These are phyloP conservation scores for Lithobates sylvaticus DNA, from an alignment of 2,797 vertebrate genomes.

Conservation along the genomic window DNA sequence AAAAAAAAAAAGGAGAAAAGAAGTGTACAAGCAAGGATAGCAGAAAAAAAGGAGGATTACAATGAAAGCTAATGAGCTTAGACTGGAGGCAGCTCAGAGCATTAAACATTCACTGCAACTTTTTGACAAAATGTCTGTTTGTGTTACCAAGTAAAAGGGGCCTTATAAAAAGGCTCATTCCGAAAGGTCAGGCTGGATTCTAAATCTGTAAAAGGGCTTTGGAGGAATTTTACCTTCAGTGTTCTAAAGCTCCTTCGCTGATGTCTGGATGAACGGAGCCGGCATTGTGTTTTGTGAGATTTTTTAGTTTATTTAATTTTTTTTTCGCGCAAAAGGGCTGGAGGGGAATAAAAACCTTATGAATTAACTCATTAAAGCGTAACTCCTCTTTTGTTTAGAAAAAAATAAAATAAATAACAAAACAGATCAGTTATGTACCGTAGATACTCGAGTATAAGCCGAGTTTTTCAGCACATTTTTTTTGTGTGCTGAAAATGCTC, in stretches of 20 bases:
- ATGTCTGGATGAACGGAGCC: background rate
- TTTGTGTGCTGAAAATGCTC: too few relatives aligned
- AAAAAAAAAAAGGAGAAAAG: background rate
- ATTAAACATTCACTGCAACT: slow-evolving; percentile 48
- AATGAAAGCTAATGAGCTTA: slow-evolving; percentile 57
- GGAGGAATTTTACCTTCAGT: slow-evolving; percentile 45
- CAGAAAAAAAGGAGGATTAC: slow-evolving; percentile 46
- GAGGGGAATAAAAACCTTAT: too few relatives aligned
- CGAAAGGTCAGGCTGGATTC: slow-evolving; percentile 44
- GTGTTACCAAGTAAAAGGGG: slow-evolving; percentile 54
- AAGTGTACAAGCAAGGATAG: slow-evolving; percentile 19
- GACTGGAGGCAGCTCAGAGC: slow-evolving; percentile 50
- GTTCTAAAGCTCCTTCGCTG: background rate
- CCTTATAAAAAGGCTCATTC: slow-evolving; percentile 46
- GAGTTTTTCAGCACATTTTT: too few relatives aligned
- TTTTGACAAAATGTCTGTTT: slow-evolving; percentile 59
- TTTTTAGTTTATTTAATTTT: background rate
- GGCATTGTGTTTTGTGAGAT: background rate
- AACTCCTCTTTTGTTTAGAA: too few relatives aligned
- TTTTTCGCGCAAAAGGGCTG: too few relatives aligned
- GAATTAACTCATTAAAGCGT: too few relatives aligned
- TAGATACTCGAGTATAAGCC: too few relatives aligned
- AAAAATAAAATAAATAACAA: too few relatives aligned
- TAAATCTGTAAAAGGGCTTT: slow-evolving; percentile 49
- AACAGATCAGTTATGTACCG: too few relatives aligned